These are phyloP conservation scores for Biston betularia DNA, from an alignment of 2,888 invertebrate genomes.

Conservation along the genomic window DNA sequence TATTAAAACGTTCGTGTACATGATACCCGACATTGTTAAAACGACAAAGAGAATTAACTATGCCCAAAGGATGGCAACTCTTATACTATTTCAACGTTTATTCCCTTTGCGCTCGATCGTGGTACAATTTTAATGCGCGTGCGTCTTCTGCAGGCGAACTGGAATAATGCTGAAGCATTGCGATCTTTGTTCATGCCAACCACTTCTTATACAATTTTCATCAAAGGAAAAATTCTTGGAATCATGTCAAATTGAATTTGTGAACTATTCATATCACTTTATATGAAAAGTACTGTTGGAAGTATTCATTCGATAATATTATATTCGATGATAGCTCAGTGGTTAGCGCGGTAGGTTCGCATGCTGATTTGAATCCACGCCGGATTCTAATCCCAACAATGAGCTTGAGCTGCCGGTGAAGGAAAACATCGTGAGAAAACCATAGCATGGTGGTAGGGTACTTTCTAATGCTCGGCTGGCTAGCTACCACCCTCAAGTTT, in stretches of 20 bases:
- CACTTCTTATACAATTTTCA: conserved; percentile 23
- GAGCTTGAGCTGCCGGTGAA: too few relatives aligned
- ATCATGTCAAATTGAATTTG: conserved; percentile 1
- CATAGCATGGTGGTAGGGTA: too few relatives aligned
- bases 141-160: conserved; percentile 34
- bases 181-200: conserved; percentile 24
- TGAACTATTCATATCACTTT: conserved; percentile 4
- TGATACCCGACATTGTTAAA: conserved; percentile 63
- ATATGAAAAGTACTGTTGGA: neutral
- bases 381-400: too few relatives aligned
- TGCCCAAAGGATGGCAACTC: conserved; percentile 72
- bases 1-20: conserved; percentile 50
- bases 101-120: conserved; percentile 63
- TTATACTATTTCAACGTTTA: conserved; percentile 55
- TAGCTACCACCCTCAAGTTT: too few relatives aligned
- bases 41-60: conserved; percentile 72
- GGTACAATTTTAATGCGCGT: conserved; percentile 53
- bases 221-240: conserved; percentile 12
- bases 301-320: neutral
- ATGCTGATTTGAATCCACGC: too few relatives aligned
- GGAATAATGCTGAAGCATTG: conserved; percentile 12
- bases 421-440: too few relatives aligned
- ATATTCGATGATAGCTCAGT: too few relatives aligned
- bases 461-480: too few relatives aligned
- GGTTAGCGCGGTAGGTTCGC: too few relatives aligned